A percentile compares a stretch with the other conserved stretches of the same genome.
phyloP scores from a whole-genome alignment of 2,113 vertebrate genomes.

The Oplegnathus fasciatus region DNA sequence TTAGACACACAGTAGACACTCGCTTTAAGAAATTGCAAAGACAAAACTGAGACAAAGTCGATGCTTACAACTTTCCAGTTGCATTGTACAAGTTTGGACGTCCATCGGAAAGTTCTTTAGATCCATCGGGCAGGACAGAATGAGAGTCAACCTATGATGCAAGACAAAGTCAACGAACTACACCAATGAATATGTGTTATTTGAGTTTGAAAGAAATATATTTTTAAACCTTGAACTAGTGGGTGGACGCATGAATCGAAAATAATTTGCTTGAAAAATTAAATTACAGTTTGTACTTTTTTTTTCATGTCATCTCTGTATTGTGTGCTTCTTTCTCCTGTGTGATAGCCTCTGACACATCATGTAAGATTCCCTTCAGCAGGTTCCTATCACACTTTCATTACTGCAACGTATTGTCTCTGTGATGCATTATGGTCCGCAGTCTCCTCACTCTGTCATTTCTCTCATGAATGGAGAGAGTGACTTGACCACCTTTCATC shows the following conservation, averaged over 20 bases:
- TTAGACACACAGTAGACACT: background rate
- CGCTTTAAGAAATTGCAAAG: background rate
- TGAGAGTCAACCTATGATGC: conserved; percentile 91
- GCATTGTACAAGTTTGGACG: conserved; percentile 98
- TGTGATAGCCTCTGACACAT: conserved; percentile 56
- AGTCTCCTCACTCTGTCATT: conserved; percentile 57
- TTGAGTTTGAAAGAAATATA: conserved; percentile 17
- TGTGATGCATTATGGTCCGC: conserved; percentile 65
- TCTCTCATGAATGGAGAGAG: conserved; percentile 61
- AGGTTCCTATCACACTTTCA: conserved; percentile 83
- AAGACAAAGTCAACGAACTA: conserved; percentile 2
- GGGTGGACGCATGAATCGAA: background rate
- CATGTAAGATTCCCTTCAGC: conserved; percentile 76
- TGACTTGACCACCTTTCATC: conserved; percentile 74
- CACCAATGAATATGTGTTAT: conserved; percentile 11
- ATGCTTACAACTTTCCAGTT: conserved; percentile 96
- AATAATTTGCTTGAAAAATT: conserved; percentile 51
- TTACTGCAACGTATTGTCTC: conserved; percentile 80
- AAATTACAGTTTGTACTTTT: conserved; percentile 27
- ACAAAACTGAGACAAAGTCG: background rate
- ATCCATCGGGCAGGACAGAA: conserved; percentile 98
- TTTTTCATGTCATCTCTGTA: conserved; percentile 14
- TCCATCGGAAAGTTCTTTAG: conserved; percentile 99
- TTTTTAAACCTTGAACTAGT: conserved; percentile 28
- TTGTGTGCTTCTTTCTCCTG: conserved; percentile 31